A percentile compares a stretch with the other conserved stretches of the same genome.
phyloP scores from a whole-genome alignment of 2,888 invertebrate species.

The Acanthosepion lycidas region DNA sequence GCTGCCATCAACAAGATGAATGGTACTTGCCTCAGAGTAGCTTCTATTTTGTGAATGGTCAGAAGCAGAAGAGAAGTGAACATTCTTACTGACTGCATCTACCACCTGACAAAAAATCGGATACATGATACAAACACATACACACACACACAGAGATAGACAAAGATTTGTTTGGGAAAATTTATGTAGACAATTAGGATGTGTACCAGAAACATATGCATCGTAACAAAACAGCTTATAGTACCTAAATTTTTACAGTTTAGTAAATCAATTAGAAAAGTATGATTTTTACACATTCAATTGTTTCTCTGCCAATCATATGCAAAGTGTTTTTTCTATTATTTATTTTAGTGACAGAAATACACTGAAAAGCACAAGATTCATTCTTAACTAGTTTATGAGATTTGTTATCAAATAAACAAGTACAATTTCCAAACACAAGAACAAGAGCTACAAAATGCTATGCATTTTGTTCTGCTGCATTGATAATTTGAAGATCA shows the following conservation, averaged over 20 bases:
- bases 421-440: no score
- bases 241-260: not conserved
- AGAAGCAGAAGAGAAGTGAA: constrained; percentile 35
- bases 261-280: no score
- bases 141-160: not conserved
- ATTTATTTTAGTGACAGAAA: not conserved
- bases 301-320: not conserved
- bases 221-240: not conserved
- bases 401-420: no score
- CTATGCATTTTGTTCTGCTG: no score
- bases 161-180: not conserved
- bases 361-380: not conserved
- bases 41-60: not conserved
- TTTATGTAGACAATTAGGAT: not conserved
- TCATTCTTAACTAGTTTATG: not conserved
- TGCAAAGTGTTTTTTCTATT: not conserved
- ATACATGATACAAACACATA: not conserved
- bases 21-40: not conserved
- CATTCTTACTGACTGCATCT: constrained; percentile 36
- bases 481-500: no score
- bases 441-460: no score
- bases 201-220: not conserved
- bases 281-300: not conserved
- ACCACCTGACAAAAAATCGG: constrained; percentile 40
- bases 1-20: not conserved